Conservation (phyloP, 2,888 invertebrate genomes). For the Chymomyza procnemis region DNA sequence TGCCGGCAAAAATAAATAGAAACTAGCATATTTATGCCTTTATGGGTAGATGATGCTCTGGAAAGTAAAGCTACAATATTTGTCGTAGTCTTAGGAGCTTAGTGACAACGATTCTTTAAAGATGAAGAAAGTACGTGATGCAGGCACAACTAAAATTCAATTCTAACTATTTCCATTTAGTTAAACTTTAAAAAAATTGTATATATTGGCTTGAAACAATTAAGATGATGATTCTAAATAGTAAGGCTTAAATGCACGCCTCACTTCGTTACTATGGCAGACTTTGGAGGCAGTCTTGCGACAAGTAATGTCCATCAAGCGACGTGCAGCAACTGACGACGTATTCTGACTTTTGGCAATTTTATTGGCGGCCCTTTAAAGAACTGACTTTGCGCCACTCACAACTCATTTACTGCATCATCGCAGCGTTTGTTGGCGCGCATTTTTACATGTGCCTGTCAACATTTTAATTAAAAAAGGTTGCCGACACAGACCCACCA, state of each 20-base stretch:
- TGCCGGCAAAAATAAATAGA: background rate
- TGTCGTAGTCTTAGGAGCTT: too few relatives aligned
- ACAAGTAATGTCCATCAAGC: slow-evolving; percentile 37
- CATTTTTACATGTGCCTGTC: slow-evolving; percentile 77
- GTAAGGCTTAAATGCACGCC: too few relatives aligned
- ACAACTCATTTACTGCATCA: slow-evolving; percentile 11
- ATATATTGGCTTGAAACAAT: too few relatives aligned
- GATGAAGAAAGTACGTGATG: too few relatives aligned
- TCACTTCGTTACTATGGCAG: background rate
- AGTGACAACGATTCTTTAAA: too few relatives aligned
- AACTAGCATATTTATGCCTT: background rate
- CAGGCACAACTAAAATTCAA: too few relatives aligned
- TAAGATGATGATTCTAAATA: too few relatives aligned
- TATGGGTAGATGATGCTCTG: background rate
- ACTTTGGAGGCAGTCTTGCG: background rate
- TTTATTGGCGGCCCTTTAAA: slow-evolving; percentile 43
- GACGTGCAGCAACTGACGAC: slow-evolving; percentile 30
- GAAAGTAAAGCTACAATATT: background rate
- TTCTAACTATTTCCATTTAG: too few relatives aligned
- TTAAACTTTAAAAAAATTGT: too few relatives aligned
- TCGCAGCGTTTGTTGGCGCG: slow-evolving; percentile 33
- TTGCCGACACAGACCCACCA: slow-evolving; percentile 35
- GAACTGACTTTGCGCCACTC: background rate
- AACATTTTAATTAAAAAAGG: slow-evolving; percentile 80
- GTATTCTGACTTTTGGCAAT: slow-evolving; percentile 19